Evolutionary conservation across 2,888 invertebrate genomes (phyloP), one percentile per base, ranked within the genome.

Genomic region (Tachina lurida): DNA sequence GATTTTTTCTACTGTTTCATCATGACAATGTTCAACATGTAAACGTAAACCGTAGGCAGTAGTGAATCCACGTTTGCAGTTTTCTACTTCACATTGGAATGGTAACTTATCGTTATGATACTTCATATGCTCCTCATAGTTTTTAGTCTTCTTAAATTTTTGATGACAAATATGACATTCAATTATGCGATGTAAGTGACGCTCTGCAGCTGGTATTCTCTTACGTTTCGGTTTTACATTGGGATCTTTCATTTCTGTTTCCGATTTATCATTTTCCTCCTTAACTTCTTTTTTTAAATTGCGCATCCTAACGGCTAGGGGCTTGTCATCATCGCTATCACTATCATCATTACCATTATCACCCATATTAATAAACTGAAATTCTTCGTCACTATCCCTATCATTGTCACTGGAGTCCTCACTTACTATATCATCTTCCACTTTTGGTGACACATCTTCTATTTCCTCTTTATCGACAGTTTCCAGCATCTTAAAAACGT

Each of bases 161-260:
- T 91, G 91, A 22, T 91, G 91, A 60, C 92, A 92, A 63, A 92
- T 91, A 62, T 92, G 90, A 70, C 92, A 92, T 67, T 91, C 90
- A 49, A 92, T 91, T 45, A 89, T 89, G n/a, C 89, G 89, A 86
- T 90, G 90, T 76, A 90, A 84, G 56, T 92, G 91, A 3, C 89
- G 88, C 65, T 90, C 90, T 2, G 89, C 88, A 4, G 88, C 88
- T 0, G 91, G 90, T 77, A 89, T 89, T 47, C 89, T 87, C 77
- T 89, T 91, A 1, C 89, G 88, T 56, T 90, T 90, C 9, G 88
- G 88, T 47, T 90, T 91, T 5, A 86, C 56, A 58, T 89, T 89
- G 10, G 84, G 74, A 10, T 68, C 78, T 43, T 70, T 41, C 2
- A n/a, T 84, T n/a, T 88, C 87, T 10, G 85, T 87, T 19, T 87